Evolutionary conservation across 2,113 vertebrate species (phyloP).

Genomic region (Myotis lucifugus): DNA sequence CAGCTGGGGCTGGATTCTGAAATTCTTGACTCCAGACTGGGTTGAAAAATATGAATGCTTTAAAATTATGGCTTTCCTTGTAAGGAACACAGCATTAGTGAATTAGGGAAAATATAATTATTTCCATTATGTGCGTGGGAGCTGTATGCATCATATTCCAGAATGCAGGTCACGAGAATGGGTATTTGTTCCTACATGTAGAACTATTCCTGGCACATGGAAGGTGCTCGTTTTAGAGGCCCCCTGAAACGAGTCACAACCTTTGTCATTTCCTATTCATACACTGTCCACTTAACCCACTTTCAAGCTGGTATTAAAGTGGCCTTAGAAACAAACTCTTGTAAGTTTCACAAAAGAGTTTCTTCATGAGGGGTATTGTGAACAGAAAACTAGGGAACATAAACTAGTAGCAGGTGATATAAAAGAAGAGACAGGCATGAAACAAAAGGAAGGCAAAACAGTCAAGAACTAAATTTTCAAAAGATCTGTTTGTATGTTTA

Average conservation of each 20-base stretch:
- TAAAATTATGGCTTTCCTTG: background rate
- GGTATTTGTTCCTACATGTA: fast-evolving
- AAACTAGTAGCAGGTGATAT: background rate
- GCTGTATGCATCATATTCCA: background rate
- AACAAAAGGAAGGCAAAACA: background rate
- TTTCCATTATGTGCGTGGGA: background rate
- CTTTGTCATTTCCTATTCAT: background rate
- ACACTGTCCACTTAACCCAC: background rate
- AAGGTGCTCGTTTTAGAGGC: background rate
- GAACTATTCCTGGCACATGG: background rate
- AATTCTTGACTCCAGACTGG: background rate
- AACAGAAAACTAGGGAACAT: background rate
- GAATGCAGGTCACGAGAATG: background rate
- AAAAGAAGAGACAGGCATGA: background rate
- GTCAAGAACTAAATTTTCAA: background rate
- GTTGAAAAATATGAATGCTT: background rate
- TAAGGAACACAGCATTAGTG: background rate
- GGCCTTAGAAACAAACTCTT: background rate
- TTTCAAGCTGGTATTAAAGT: background rate
- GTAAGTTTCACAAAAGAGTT: background rate
- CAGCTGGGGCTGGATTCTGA: background rate
- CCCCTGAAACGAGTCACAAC: background rate
- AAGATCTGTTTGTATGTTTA: background rate
- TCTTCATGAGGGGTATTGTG: background rate
- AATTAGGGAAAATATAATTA: background rate